These are phyloP conservation scores for Polydrusus tereticollis DNA, from an alignment of 2,888 invertebrate species.

Conservation along the genomic window DNA sequence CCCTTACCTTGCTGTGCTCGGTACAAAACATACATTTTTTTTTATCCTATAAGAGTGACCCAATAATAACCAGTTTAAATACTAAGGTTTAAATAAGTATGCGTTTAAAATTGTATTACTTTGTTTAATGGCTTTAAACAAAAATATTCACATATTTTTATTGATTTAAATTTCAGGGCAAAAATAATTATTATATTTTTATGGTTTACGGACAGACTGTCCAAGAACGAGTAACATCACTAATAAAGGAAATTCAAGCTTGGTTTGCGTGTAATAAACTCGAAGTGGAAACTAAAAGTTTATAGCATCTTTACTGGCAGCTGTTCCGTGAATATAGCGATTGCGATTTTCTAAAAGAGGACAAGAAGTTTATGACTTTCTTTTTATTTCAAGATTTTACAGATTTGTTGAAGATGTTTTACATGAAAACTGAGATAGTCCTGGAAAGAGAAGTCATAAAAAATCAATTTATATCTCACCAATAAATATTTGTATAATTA, in stretches of 20 bases:
- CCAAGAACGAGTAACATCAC: slow-evolving; percentile 1
- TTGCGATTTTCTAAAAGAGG: slow-evolving; percentile 21
- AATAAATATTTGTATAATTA: too few species aligned
- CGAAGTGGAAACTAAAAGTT: slow-evolving; percentile 25
- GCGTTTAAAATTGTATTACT: too few species aligned
- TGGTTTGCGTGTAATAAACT: slow-evolving; percentile 29
- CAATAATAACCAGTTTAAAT: too few species aligned
- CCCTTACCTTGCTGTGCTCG: too few species aligned
- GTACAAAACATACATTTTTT: too few species aligned
- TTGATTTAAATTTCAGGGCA: too few species aligned
- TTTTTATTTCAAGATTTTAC: slow-evolving; percentile 12
- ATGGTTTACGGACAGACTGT: not conserved
- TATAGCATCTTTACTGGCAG: slow-evolving; percentile 27
- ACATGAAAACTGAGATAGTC: too few species aligned
- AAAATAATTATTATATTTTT: slow-evolving; percentile 10
- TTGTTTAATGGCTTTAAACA: not conserved
- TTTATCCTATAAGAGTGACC: too few species aligned
- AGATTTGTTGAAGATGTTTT: too few species aligned
- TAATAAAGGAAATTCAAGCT: slow-evolving; percentile 18
- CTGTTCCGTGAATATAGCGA: slow-evolving; percentile 17
- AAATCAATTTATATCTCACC: too few species aligned
- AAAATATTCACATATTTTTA: not conserved
- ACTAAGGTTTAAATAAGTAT: too few species aligned
- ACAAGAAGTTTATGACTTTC: slow-evolving; percentile 13
- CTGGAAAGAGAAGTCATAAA: too few species aligned